Percentiles rank a stretch among this genome's conserved stretches.
Evolutionary conservation across 2,797 vertebrate genomes (phyloP).

Genomic region (Alca torda): DNA sequence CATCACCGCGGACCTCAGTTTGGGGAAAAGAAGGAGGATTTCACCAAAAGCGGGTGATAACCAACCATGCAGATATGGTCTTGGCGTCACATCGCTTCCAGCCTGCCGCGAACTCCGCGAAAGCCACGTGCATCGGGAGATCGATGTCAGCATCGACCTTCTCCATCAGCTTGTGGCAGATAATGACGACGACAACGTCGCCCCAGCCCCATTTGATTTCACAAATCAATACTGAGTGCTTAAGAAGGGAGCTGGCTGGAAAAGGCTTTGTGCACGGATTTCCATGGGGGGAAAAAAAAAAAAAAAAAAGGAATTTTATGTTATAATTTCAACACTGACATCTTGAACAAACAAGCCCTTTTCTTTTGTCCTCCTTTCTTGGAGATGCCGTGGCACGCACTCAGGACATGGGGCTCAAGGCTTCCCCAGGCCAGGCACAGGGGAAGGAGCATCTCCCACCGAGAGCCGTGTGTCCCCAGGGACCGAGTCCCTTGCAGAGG

Average conservation of each 20-base stretch:
- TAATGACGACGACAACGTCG: accelerated
- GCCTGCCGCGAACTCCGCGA: neutral
- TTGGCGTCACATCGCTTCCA: accelerated
- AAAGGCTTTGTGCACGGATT: neutral
- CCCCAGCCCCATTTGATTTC: neutral
- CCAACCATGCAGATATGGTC: accelerated
- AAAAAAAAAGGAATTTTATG: neutral
- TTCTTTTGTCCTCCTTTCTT: neutral
- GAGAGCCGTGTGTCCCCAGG: neutral
- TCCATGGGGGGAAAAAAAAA: neutral
- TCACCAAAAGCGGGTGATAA: neutral
- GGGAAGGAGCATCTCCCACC: neutral
- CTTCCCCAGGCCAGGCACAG: accelerated
- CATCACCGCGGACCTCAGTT: neutral
- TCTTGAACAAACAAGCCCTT: neutral
- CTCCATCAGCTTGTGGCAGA: neutral
- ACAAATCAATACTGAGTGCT: constrained; percentile 1
- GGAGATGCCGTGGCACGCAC: accelerated
- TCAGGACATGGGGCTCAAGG: neutral
- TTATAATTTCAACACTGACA: neutral
- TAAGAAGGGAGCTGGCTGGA: neutral
- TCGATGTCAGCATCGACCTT: neutral
- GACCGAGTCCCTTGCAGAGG: neutral
- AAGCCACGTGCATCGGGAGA: neutral
- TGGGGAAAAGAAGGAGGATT: neutral